A percentile compares a stretch with the other conserved stretches of the same genome.
These are phyloP conservation scores for Apamea epomidion DNA, from an alignment of 2,888 invertebrate species.

Conservation along the genomic window DNA sequence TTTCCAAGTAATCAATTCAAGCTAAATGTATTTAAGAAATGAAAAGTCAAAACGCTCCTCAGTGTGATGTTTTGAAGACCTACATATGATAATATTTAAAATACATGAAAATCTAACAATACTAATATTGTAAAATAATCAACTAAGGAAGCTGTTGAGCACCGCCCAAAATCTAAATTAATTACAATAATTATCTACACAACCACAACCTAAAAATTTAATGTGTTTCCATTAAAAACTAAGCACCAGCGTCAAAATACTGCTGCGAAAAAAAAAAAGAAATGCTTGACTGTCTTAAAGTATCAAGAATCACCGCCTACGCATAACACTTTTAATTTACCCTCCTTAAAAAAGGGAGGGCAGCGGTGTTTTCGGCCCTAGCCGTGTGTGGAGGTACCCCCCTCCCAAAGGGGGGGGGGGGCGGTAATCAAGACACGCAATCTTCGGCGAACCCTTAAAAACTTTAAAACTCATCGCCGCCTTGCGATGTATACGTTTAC, in stretches of 20 bases:
- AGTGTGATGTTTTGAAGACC: no score
- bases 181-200: slow-evolving; percentile 24
- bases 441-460: slow-evolving; percentile 92
- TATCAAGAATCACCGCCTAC: slow-evolving; percentile 77
- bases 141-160: neutral
- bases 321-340: slow-evolving; percentile 89
- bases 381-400: slow-evolving; percentile 81
- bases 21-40: neutral
- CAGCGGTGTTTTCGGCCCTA: slow-evolving; percentile 83
- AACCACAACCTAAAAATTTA: slow-evolving; percentile 34
- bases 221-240: slow-evolving; percentile 41
- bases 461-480: slow-evolving; percentile 91
- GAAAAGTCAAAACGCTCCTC: no score
- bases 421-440: slow-evolving; percentile 92
- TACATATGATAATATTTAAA: neutral
- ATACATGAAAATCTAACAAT: neutral
- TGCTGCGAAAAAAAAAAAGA: slow-evolving; percentile 56
- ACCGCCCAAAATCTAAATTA: slow-evolving; percentile 32
- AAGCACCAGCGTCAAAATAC: slow-evolving; percentile 35
- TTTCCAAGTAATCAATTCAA: neutral
- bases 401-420: slow-evolving; percentile 75
- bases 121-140: neutral
- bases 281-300: slow-evolving; percentile 82
- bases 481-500: slow-evolving; percentile 72
- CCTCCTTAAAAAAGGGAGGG: slow-evolving; percentile 90